Evolutionary conservation across 2,113 vertebrate genomes (phyloP).

Genomic region (Protomyctophum bolini): DNA sequence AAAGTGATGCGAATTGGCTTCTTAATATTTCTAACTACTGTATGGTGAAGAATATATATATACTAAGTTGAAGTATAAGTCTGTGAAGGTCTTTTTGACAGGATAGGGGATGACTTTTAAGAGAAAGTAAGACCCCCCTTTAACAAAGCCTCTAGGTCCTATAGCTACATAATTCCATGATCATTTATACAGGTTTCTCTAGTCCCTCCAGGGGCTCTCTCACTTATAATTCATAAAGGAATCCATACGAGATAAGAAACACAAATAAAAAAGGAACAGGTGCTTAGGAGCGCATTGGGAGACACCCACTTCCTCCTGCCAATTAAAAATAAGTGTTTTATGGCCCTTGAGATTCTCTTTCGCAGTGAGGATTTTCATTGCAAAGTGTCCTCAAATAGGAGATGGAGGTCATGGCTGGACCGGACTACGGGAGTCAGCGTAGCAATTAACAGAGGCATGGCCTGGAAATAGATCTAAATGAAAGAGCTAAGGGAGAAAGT

Average conservation of each 20-base stretch:
- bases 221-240: not conserved
- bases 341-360: constrained; percentile 23
- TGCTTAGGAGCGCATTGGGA: constrained; percentile 28
- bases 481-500: constrained; percentile 7
- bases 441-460: constrained; percentile 20
- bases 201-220: not conserved
- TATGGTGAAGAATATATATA: too few species aligned
- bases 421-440: not conserved
- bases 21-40: too few species aligned
- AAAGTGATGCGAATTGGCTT: too few species aligned
- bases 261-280: constrained; percentile 33
- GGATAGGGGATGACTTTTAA: too few species aligned
- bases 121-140: not conserved
- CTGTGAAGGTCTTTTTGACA: too few species aligned
- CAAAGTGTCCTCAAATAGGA: constrained; percentile 1
- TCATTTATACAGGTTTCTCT: too few species aligned
- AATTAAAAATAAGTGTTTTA: constrained; percentile 58
- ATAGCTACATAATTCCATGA: not conserved
- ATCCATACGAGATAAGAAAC: not conserved
- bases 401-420: constrained; percentile 27
- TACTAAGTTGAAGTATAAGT: too few species aligned
- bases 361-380: constrained; percentile 12
- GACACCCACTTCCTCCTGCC: constrained; percentile 21
- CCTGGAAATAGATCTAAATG: constrained; percentile 43
- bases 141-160: constrained; percentile 10